A percentile compares a stretch with the other conserved stretches of the same genome.
Conservation (phyloP, 2,888 invertebrate genomes). For the Standfussiana lucernea region DNA sequence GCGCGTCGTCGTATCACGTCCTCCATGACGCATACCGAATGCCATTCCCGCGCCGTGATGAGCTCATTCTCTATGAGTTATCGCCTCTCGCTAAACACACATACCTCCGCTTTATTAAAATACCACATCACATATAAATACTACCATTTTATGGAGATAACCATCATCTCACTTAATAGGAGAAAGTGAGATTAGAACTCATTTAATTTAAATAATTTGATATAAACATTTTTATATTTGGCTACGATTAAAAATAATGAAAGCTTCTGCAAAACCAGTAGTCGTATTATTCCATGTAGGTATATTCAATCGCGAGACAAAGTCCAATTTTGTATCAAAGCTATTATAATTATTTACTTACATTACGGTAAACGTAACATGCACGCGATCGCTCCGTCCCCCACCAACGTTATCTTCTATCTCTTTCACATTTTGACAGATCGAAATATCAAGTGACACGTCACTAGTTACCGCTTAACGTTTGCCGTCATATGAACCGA, state of each 20-base stretch:
- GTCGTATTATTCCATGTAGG: neutral
- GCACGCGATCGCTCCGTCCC: slow-evolving; percentile 70
- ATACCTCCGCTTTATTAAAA: slow-evolving; percentile 72
- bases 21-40: slow-evolving; percentile 77
- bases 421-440: slow-evolving; percentile 86
- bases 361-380: slow-evolving; percentile 60
- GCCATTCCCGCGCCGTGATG: slow-evolving; percentile 77
- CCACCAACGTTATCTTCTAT: slow-evolving; percentile 73
- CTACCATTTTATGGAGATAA: slow-evolving; percentile 11
- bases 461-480: slow-evolving; percentile 70
- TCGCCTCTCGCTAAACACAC: slow-evolving; percentile 75
- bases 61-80: slow-evolving; percentile 74
- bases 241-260: neutral
- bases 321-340: slow-evolving; percentile 38
- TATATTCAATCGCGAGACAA: slow-evolving; percentile 32
- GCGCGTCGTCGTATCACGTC: slow-evolving; percentile 82
- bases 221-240: slow-evolving; percentile 1
- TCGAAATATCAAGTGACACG: slow-evolving; percentile 81
- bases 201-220: slow-evolving; percentile 44
- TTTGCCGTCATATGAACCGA: slow-evolving; percentile 66
- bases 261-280: neutral
- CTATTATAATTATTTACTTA: slow-evolving; percentile 67
- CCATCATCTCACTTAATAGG: slow-evolving; percentile 34
- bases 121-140: slow-evolving; percentile 59
- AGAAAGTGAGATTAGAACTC: slow-evolving; percentile 47